phyloP scores from a whole-genome alignment of 2,888 invertebrate genomes.

The Stenurella melanura region DNA sequence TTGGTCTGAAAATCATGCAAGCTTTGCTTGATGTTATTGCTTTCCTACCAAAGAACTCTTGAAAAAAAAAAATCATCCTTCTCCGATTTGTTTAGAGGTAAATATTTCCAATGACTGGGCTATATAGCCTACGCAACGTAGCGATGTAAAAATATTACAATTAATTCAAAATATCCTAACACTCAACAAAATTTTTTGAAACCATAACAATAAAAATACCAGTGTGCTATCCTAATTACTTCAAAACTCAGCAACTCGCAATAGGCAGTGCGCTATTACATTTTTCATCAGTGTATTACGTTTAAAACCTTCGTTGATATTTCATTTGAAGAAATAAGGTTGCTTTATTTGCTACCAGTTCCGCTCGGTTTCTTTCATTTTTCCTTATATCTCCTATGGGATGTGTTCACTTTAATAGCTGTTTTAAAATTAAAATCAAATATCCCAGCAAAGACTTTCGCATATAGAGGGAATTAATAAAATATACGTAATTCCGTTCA shows the following conservation, averaged over 20 bases:
- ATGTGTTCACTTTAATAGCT: background rate
- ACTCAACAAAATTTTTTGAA: too few relatives aligned
- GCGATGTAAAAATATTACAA: too few relatives aligned
- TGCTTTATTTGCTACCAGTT: background rate
- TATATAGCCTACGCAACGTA: too few relatives aligned
- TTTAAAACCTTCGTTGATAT: background rate
- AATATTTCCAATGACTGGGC: too few relatives aligned
- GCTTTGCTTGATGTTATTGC: too few relatives aligned
- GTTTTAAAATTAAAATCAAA: constrained; percentile 7
- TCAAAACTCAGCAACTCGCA: too few relatives aligned
- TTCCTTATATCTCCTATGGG: constrained; percentile 1
- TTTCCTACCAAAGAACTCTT: too few relatives aligned
- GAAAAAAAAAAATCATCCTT: too few relatives aligned
- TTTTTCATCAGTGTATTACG: background rate
- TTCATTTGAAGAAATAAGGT: background rate
- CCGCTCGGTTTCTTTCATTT: constrained; percentile 1
- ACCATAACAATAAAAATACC: background rate
- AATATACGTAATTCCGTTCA: background rate
- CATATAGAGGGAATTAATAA: background rate
- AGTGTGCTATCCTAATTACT: background rate
- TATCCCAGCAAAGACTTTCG: background rate
- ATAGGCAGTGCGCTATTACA: background rate
- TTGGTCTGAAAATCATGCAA: too few relatives aligned
- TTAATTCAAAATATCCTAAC: too few relatives aligned
- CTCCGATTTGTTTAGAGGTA: too few relatives aligned